Evolutionary conservation across 2,797 vertebrate genomes (phyloP).

Genomic region (Labroides dimidiatus): DNA sequence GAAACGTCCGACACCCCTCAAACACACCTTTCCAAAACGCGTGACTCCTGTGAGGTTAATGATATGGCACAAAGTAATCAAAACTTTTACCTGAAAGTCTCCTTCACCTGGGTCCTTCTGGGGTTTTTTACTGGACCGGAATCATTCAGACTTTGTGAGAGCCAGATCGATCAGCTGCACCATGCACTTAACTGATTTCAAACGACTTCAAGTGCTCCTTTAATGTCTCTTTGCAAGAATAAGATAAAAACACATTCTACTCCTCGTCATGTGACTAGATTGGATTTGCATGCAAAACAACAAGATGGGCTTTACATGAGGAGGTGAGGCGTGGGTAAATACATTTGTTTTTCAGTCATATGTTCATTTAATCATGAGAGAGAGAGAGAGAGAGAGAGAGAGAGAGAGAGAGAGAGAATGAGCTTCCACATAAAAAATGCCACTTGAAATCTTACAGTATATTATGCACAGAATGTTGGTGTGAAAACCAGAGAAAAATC

Average conservation of each 20-base stretch:
- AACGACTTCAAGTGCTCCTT: conserved; percentile 76
- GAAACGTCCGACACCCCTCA: conserved; percentile 53
- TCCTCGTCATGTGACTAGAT: conserved; percentile 72
- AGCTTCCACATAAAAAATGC: conserved; percentile 72
- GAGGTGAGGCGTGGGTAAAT: conserved; percentile 75
- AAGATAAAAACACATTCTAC: conserved; percentile 75
- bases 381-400: conserved; percentile 67
- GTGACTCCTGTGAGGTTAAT: conserved; percentile 68
- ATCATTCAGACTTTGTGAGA: conserved; percentile 58
- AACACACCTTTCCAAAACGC: conserved; percentile 60
- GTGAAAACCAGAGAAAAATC: conserved; percentile 71
- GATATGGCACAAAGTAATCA: conserved; percentile 81
- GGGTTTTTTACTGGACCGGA: conserved; percentile 51
- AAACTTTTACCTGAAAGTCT: conserved; percentile 61
- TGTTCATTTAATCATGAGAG: conserved; percentile 70
- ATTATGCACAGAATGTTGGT: conserved; percentile 79
- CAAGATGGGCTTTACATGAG: conserved; percentile 74
- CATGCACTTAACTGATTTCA: conserved; percentile 73
- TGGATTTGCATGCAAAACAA: conserved; percentile 82
- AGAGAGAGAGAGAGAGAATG: conserved; percentile 70
- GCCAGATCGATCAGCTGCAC: conserved; percentile 71
- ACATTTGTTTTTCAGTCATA: conserved; percentile 74
- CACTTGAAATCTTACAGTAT: conserved; percentile 78
- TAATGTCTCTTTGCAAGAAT: conserved; percentile 72
- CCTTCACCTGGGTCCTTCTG: conserved; percentile 38